Evolutionary conservation across 2,797 vertebrate species (phyloP).

Genomic region (Paedocypris micromegethes): DNA sequence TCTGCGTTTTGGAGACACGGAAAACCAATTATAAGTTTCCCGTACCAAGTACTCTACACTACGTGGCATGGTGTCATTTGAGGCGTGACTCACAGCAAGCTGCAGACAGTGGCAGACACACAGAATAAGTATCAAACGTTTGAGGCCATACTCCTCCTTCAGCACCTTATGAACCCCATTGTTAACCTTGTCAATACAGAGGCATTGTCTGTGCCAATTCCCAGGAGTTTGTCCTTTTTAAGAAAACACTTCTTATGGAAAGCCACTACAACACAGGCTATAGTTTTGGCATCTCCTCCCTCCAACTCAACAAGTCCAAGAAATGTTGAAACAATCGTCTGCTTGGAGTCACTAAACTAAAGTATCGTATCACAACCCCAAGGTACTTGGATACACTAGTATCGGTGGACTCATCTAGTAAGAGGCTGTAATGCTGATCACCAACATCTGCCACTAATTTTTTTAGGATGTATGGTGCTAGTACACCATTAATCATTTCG

Average conservation of each 20-base stretch:
- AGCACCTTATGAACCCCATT: background rate
- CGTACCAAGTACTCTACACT: slow-evolving; percentile 37
- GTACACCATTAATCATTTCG: slow-evolving; percentile 3
- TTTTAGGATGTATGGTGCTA: background rate
- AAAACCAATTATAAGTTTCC: slow-evolving; percentile 16
- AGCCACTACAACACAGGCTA: background rate
- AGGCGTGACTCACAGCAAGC: slow-evolving; percentile 34
- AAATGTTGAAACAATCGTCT: background rate
- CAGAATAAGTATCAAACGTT: slow-evolving; percentile 30
- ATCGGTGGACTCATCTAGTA: background rate
- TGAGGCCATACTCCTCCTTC: slow-evolving; percentile 21
- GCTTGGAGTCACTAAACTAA: background rate
- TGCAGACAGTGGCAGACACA: slow-evolving; percentile 41
- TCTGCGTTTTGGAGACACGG: background rate
- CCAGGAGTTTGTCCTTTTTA: background rate
- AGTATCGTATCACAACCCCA: background rate
- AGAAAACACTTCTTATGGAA: slow-evolving; percentile 16
- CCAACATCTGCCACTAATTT: slow-evolving; percentile 9
- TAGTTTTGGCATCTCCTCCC: slow-evolving; percentile 8
- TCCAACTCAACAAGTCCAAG: slow-evolving; percentile 5
- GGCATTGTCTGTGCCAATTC: slow-evolving; percentile 1
- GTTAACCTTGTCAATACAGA: background rate
- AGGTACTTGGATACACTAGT: slow-evolving; percentile 3
- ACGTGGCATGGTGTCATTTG: slow-evolving; percentile 35
- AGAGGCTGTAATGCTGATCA: slow-evolving; percentile 3